Percentiles rank a stretch among this genome's conserved stretches.
Conservation (phyloP, 2,888 invertebrate species). For the Cantharis rustica region DNA sequence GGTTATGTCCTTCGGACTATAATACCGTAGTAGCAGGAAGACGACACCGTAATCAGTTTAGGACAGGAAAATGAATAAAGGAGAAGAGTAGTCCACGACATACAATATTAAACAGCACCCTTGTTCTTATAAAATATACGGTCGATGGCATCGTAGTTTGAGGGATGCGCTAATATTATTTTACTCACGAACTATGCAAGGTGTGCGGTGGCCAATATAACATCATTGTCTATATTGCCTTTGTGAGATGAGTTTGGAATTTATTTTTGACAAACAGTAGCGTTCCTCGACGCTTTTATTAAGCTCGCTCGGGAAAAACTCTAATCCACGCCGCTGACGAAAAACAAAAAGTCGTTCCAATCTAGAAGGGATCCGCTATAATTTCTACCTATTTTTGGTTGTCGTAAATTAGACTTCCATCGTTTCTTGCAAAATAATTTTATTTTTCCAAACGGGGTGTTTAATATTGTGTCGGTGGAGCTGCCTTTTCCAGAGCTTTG, state of each 20-base stretch:
- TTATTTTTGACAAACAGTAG: slow-evolving; percentile 39
- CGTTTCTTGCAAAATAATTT: neutral
- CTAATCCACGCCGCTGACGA: slow-evolving; percentile 7
- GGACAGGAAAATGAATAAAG: slow-evolving; percentile 47
- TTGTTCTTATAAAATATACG: slow-evolving; percentile 34
- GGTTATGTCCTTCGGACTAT: slow-evolving; percentile 19
- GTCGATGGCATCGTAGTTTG: slow-evolving; percentile 32
- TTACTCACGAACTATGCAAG: slow-evolving; percentile 51
- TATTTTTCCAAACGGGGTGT: neutral
- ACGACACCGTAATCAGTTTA: slow-evolving; percentile 47
- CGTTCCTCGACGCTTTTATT: slow-evolving; percentile 4
- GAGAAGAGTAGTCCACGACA: slow-evolving; percentile 40
- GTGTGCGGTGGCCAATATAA: slow-evolving; percentile 50
- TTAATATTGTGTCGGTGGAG: slow-evolving; percentile 7
- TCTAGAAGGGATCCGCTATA: slow-evolving; percentile 26
- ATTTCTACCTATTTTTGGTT: neutral
- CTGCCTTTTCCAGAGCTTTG: slow-evolving; percentile 26
- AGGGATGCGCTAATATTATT: slow-evolving; percentile 48
- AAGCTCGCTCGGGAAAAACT: neutral
- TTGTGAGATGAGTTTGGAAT: slow-evolving; percentile 46
- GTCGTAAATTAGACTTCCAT: neutral
- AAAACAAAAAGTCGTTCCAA: slow-evolving; percentile 29
- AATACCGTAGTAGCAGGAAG: slow-evolving; percentile 40
- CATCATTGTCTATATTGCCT: slow-evolving; percentile 50
- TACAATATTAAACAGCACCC: slow-evolving; percentile 45